Evolutionary conservation across 2,797 vertebrate genomes (phyloP).

Genomic region (Oryzias dopingdopingensis): DNA sequence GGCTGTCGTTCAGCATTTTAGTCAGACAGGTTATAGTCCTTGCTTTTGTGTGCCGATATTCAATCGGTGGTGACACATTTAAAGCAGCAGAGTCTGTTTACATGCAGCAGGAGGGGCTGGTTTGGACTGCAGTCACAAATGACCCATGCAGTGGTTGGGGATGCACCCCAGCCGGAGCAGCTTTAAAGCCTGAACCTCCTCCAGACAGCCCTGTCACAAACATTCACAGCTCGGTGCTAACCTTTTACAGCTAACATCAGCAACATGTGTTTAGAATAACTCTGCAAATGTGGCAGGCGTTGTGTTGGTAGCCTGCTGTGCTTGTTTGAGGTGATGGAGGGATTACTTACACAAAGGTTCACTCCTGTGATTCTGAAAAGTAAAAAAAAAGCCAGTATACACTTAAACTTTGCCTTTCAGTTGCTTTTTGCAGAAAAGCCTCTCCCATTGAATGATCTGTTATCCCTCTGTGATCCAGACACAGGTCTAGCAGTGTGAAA

Average conservation of each 20-base stretch:
- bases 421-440: conserved; percentile 13
- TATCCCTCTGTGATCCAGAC: conserved; percentile 39
- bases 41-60: conserved; percentile 19
- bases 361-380: neutral
- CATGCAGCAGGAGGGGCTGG: conserved; percentile 17
- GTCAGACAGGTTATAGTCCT: conserved; percentile 6
- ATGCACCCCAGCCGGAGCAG: conserved; percentile 59
- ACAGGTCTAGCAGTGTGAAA: conserved; percentile 51
- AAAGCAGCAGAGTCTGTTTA: conserved; percentile 31
- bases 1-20: neutral
- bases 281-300: conserved; percentile 36
- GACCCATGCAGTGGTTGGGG: conserved; percentile 54
- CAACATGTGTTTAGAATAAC: conserved; percentile 41
- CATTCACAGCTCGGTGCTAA: conserved; percentile 42
- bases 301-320: conserved; percentile 26
- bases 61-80: conserved; percentile 52
- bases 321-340: conserved; percentile 21
- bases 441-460: conserved; percentile 33
- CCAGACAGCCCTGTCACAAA: conserved; percentile 39
- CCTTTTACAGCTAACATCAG: conserved; percentile 39
- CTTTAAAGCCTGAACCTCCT: conserved; percentile 33
- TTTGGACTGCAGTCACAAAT: conserved; percentile 30
- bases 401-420: conserved; percentile 38
- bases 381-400: conserved; percentile 9
- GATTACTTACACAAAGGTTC: neutral